Evolutionary conservation across 2,113 vertebrate species (phyloP).

Genomic region (Casuarius casuarius): DNA sequence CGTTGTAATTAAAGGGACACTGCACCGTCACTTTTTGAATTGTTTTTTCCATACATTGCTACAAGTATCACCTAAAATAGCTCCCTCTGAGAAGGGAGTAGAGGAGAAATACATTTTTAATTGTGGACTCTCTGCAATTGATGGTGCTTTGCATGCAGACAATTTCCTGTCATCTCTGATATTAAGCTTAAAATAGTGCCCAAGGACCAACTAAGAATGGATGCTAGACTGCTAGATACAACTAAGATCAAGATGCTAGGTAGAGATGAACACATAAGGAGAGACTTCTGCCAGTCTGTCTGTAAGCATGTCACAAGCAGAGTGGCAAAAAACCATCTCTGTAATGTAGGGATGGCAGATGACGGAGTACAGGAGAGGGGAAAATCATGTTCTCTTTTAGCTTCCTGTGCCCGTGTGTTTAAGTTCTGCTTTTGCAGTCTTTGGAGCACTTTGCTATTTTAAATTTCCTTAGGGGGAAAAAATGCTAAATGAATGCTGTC

Average conservation of each 20-base stretch:
- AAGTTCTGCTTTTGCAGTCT: background rate
- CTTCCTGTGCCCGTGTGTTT: background rate
- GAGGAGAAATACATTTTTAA: background rate
- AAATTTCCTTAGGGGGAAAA: background rate
- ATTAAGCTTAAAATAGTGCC: background rate
- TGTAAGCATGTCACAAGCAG: background rate
- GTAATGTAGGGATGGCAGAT: background rate
- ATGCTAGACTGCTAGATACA: too few relatives aligned
- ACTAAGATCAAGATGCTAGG: background rate
- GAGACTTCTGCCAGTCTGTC: background rate
- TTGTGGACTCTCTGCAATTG: background rate
- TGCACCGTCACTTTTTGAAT: background rate
- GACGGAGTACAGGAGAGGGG: background rate
- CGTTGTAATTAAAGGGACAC: background rate
- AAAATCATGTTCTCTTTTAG: background rate
- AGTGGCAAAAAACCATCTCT: background rate
- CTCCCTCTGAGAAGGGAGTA: background rate
- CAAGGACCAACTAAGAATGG: background rate
- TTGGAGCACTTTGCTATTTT: background rate
- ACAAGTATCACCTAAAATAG: slow-evolving; percentile 1
- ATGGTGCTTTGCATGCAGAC: background rate
- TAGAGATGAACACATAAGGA: background rate
- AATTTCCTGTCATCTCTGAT: background rate
- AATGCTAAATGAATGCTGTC: background rate
- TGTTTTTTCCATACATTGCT: background rate